These are phyloP conservation scores for Orycteropus afer DNA, from an alignment of 2,113 vertebrate species.

Conservation along the genomic window DNA sequence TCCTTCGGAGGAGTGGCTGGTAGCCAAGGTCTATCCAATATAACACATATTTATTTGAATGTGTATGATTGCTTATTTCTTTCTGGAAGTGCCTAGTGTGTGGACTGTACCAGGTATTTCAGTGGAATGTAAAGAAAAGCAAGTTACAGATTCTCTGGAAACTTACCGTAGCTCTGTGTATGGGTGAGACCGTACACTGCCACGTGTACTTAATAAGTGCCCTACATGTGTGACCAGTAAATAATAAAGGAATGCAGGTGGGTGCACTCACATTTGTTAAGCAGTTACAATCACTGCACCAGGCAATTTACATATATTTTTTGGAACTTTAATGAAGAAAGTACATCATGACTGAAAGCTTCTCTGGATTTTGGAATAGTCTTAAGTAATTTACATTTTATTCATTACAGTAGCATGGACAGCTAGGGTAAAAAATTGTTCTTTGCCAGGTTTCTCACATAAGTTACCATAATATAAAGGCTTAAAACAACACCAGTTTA, in stretches of 20 bases:
- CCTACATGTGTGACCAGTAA: not conserved
- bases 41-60: not conserved
- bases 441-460: not conserved
- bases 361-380: conserved; percentile 21
- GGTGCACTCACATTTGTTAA: not conserved
- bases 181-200: not conserved
- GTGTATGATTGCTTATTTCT: not conserved
- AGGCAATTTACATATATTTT: not conserved
- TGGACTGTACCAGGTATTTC: not conserved
- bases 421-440: not conserved
- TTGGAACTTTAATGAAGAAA: conserved; percentile 12
- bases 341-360: not conserved
- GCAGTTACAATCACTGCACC: not conserved
- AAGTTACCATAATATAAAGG: not conserved
- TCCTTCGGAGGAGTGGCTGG: too few relatives aligned
- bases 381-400: conserved; percentile 10
- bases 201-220: not conserved
- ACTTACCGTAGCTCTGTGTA: not conserved
- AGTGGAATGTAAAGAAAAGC: not conserved
- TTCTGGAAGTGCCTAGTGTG: not conserved
- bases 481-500: not conserved
- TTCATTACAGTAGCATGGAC: not conserved
- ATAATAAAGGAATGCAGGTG: not conserved
- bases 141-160: conserved; percentile 8
- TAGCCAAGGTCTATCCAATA: not conserved